Base-by-base conservation (phyloP, 2,797 vertebrate genomes). In the Poecile montanus region DNA sequence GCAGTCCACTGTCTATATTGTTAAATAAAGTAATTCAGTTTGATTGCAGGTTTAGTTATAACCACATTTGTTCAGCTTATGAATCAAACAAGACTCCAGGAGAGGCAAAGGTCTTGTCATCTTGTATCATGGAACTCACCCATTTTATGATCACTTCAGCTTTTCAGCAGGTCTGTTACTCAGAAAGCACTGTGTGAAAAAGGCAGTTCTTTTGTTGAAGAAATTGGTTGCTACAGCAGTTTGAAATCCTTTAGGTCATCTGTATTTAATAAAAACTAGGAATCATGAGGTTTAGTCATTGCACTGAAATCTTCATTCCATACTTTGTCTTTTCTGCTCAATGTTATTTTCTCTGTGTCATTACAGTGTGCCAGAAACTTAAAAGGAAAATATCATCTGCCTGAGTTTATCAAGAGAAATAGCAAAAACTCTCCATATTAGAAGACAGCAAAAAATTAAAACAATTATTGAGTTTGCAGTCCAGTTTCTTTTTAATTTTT, bases 1-100 rank as follows among this genome's bases (percentile, higher is more conserved):
- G 53, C 68, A 89, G 86, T 87, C 51, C 34, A 32, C 21, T 75
- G 29, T 63, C 78, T 85, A 11, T 91, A 85, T 76, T 92, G 60
- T 92, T 89, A 94, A 89, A 89, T 86, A 91, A 75, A 90, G 56
- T 79, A 74, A 96, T 91, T 96, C 72, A 91, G 44, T 85, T 70
- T 95, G 71, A 78, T 56, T 67, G 88, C 68, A 80, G 42, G 15
- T 85, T 95, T 79, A 89, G 78, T 95, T 93, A 65, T 95, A 88
- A 72, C 30, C 27, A 91, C 78, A 78, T 93, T 92, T 89, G 63
- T 94, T 73, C 74, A 48, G 30, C 44, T 72, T 91, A 68, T 81
- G 72, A 80, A 74, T 97, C 78, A 94, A 96, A 75, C 67, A 94
- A 96, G 53, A 73, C 50, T 84, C 18, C 34, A 72, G 50, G 80